Conservation (phyloP, 2,113 vertebrate genomes). For the Neotragus moschatus region DNA sequence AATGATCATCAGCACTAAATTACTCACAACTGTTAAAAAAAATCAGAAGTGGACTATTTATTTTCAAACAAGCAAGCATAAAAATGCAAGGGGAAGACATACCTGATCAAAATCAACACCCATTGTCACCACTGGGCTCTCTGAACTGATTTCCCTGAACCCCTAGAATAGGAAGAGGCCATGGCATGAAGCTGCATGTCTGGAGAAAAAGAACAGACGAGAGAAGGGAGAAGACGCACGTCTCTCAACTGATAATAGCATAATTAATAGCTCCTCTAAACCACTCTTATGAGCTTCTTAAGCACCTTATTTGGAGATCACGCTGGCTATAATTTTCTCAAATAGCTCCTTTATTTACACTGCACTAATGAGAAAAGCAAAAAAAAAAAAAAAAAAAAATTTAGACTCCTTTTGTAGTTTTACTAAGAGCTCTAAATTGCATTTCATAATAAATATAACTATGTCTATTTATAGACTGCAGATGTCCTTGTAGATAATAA, state of each 20-base stretch:
- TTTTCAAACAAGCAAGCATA: background rate
- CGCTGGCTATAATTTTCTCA: background rate
- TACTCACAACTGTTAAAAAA: background rate
- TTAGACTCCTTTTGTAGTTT: background rate
- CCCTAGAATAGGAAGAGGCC: background rate
- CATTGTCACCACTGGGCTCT: background rate
- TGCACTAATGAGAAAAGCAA: background rate
- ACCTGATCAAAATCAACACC: background rate
- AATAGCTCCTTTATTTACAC: background rate
- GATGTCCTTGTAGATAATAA: background rate
- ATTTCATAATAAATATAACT: background rate
- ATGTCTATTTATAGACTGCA: background rate
- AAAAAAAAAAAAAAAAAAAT: background rate
- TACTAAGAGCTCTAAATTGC: background rate
- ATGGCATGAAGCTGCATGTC: background rate
- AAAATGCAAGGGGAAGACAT: background rate
- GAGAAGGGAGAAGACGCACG: background rate
- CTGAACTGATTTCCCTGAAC: background rate
- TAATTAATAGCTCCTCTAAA: background rate
- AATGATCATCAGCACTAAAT: background rate
- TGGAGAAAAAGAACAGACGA: background rate
- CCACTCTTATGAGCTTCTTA: background rate
- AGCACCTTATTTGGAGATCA: background rate
- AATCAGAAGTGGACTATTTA: background rate
- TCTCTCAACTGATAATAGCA: background rate